phyloP scores from a whole-genome alignment of 2,888 invertebrate genomes.

The Beris chalybata region DNA sequence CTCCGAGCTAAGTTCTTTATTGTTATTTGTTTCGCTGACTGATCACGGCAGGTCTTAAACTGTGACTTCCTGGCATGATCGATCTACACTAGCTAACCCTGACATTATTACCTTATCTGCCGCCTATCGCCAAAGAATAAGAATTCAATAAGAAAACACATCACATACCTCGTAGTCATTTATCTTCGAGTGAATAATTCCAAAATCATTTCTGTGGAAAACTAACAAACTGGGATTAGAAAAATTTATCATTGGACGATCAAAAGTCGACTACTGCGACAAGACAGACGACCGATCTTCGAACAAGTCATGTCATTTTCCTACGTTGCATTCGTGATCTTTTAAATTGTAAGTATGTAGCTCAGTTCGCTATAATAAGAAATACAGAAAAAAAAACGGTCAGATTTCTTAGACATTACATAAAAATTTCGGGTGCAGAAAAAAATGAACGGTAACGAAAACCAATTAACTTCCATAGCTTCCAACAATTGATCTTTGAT shows the following conservation, averaged over 20 bases:
- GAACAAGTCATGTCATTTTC: constrained; percentile 15
- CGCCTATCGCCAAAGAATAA: constrained; percentile 25
- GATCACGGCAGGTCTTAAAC: constrained; percentile 32
- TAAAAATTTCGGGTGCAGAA: too few species aligned
- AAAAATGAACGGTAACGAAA: background rate
- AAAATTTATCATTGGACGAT: background rate
- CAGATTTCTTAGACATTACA: too few species aligned
- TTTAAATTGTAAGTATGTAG: too few species aligned
- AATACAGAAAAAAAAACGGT: too few species aligned
- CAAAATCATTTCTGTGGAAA: too few species aligned
- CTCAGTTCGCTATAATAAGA: too few species aligned
- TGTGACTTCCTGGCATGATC: constrained; percentile 31
- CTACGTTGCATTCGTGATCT: background rate
- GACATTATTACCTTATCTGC: constrained; percentile 31
- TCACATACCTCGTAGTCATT: too few species aligned
- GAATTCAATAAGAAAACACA: constrained; percentile 27
- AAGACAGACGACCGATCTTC: constrained; percentile 13
- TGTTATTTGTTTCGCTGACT: constrained; percentile 32
- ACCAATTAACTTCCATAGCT: constrained; percentile 23
- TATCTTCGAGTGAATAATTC: too few species aligned
- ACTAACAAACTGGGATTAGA: too few species aligned
- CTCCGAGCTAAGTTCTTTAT: constrained; percentile 17
- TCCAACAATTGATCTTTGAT: constrained; percentile 24
- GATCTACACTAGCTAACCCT: constrained; percentile 27
- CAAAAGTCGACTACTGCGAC: constrained; percentile 8